Conservation (phyloP, 2,113 vertebrate species). For the Thermophis baileyi region DNA sequence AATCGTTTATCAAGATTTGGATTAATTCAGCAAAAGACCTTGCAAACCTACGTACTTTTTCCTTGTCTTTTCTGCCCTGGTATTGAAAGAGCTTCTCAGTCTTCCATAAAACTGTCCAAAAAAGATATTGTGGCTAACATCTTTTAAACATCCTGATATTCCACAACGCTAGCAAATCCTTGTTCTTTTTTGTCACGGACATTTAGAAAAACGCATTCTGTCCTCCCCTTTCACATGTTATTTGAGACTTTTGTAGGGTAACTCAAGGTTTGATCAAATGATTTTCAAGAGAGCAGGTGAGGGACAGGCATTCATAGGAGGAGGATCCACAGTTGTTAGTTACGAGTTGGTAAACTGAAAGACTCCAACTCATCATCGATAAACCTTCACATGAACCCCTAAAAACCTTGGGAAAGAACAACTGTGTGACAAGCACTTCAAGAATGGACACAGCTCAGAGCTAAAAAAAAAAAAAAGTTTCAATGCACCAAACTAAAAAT, state of each 20-base stretch:
- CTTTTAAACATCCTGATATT: conserved; percentile 49
- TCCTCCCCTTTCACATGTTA: not conserved
- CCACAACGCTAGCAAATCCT: conserved; percentile 31
- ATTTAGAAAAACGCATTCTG: conserved; percentile 29
- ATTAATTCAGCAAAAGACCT: conserved; percentile 40
- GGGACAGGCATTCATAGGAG: not conserved
- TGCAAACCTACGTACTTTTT: conserved; percentile 8
- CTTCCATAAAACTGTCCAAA: conserved; percentile 55
- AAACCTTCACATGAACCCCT: conserved; percentile 25
- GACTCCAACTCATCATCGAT: conserved; percentile 13
- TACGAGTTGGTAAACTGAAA: conserved; percentile 17
- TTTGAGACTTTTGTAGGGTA: not conserved
- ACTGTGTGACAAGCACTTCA: not conserved
- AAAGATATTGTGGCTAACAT: conserved; percentile 44
- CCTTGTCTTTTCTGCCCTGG: conserved; percentile 38
- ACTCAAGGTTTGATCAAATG: conserved; percentile 32
- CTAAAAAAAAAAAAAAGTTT: not conserved
- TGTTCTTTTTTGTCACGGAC: conserved; percentile 46
- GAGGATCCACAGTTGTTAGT: conserved; percentile 2
- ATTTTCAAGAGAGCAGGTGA: conserved; percentile 24
- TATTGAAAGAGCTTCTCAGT: conserved; percentile 41
- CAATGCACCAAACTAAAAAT: not conserved
- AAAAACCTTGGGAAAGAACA: conserved; percentile 7
- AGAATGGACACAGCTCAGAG: not conserved
- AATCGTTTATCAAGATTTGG: conserved; percentile 41